Percentiles rank a stretch among this genome's conserved stretches.
These are phyloP conservation scores for Harpagifer antarcticus DNA, from an alignment of 2,797 vertebrate genomes.

Conservation along the genomic window DNA sequence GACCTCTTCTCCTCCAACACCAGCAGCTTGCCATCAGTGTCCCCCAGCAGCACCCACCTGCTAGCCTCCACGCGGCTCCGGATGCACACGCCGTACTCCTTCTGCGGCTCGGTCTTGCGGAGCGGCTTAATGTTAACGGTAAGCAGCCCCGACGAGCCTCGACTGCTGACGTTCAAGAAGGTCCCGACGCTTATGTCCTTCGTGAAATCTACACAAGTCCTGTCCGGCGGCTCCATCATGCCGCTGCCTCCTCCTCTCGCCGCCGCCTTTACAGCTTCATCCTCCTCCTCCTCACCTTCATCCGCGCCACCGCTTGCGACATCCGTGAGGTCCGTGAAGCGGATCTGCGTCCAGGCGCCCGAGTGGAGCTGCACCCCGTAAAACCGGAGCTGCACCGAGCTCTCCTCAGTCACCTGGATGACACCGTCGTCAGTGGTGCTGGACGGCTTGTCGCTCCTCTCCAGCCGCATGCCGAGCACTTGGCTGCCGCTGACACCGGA, in stretches of 20 bases:
- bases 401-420: constrained; percentile 93
- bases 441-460: constrained; percentile 87
- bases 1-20: constrained; percentile 90
- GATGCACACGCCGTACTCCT: constrained; percentile 91
- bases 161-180: constrained; percentile 85
- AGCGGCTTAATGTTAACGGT: constrained; percentile 87
- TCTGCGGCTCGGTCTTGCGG: constrained; percentile 89
- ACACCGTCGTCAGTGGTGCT: constrained; percentile 81
- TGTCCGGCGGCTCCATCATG: constrained; percentile 68
- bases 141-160: constrained; percentile 87
- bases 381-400: constrained; percentile 90
- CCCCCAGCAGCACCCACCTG: constrained; percentile 85
- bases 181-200: constrained; percentile 85
- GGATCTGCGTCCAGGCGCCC: constrained; percentile 82
- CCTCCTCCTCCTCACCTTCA: constrained; percentile 38
- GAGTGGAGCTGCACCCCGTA: constrained; percentile 89
- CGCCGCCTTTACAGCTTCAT: constrained; percentile 28
- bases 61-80: constrained; percentile 62
- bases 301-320: constrained; percentile 12
- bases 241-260: constrained; percentile 48
- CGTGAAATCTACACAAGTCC: constrained; percentile 87
- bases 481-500: constrained; percentile 59
- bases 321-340: constrained; percentile 87
- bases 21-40: constrained; percentile 84
- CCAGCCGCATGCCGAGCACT: constrained; percentile 92